A percentile compares a stretch with the other conserved stretches of the same genome.
These are phyloP conservation scores for Oceanodroma leucorhoa DNA, from an alignment of 2,797 vertebrate species.

Conservation along the genomic window DNA sequence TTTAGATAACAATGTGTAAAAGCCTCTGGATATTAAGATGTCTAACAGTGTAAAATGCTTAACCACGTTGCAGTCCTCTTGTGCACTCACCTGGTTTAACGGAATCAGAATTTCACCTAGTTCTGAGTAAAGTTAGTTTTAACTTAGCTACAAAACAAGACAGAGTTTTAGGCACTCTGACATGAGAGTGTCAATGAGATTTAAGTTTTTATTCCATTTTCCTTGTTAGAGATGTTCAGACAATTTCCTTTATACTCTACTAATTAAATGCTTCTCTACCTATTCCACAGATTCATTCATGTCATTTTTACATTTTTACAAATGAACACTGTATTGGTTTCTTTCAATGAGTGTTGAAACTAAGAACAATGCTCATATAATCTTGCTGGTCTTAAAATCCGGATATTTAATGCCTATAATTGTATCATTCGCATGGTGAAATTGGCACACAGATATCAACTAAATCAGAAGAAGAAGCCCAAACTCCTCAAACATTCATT, in stretches of 20 bases:
- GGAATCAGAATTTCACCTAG: neutral
- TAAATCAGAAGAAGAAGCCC: neutral
- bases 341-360: neutral
- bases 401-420: neutral
- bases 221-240: neutral
- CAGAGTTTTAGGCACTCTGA: neutral
- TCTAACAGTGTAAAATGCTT: neutral
- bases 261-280: neutral
- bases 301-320: neutral
- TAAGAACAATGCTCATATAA: neutral
- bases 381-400: neutral
- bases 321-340: neutral
- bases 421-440: neutral
- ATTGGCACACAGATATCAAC: neutral
- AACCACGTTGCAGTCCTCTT: fast-evolving
- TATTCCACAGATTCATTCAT: neutral
- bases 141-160: neutral
- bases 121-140: neutral
- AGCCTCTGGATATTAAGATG: neutral
- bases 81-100: neutral
- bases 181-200: neutral
- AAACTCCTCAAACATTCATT: neutral
- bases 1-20: neutral
- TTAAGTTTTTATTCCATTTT: neutral
- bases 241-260: neutral